Conservation (phyloP, 2,888 invertebrate genomes). For the Leptinotarsa juncta region DNA sequence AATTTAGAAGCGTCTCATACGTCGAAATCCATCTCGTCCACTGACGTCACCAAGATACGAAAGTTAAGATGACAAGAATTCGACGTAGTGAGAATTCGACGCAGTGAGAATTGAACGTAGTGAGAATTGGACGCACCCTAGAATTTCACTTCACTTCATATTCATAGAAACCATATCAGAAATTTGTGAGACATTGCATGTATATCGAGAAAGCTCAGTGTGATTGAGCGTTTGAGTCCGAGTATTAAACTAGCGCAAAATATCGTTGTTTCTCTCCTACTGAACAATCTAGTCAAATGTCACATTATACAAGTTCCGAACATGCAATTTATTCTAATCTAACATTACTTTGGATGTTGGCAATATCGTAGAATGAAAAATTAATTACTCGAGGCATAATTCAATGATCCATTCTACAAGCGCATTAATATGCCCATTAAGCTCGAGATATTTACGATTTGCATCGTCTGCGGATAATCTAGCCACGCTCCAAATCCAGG, state of each 20-base stretch:
- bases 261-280: background rate
- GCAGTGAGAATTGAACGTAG: too few species aligned
- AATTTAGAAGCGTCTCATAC: too few species aligned
- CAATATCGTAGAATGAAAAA: conserved; percentile 33
- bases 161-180: too few species aligned
- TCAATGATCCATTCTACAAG: conserved; percentile 37
- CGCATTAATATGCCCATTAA: conserved; percentile 38
- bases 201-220: too few species aligned
- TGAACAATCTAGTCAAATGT: background rate
- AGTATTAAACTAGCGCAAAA: background rate
- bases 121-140: too few species aligned
- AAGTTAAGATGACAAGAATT: too few species aligned
- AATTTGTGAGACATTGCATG: too few species aligned
- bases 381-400: conserved; percentile 35
- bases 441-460: conserved; percentile 35
- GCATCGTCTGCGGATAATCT: conserved; percentile 22
- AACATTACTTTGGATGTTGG: conserved; percentile 33
- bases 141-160: too few species aligned
- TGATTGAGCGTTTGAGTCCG: too few species aligned
- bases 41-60: too few species aligned
- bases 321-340: conserved; percentile 30
- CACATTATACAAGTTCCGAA: conserved; percentile 14
- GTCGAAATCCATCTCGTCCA: too few species aligned
- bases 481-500: conserved; percentile 33
- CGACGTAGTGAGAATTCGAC: too few species aligned